These are phyloP conservation scores for Anthonomus grandis DNA, from an alignment of 1,140 invertebrate species.

Conservation along the genomic window DNA sequence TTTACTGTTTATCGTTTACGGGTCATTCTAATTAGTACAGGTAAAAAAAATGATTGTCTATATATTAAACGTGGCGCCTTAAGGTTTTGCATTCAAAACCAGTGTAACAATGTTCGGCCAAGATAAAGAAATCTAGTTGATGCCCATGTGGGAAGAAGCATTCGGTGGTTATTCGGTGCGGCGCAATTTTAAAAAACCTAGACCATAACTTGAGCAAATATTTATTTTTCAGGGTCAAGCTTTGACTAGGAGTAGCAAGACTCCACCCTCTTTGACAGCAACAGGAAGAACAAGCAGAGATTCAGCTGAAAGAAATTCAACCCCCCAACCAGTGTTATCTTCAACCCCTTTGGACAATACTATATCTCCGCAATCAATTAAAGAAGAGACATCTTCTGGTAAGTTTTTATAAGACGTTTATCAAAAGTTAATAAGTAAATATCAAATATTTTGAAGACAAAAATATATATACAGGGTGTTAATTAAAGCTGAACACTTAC, in stretches of 20 bases:
- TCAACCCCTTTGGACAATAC: conserved; percentile 52
- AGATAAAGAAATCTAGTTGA: too few relatives aligned
- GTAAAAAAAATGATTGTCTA: too few relatives aligned
- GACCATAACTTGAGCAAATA: conserved; percentile 2
- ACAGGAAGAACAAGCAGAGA: conserved; percentile 38
- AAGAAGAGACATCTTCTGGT: conserved; percentile 44
- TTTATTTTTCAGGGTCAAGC: conserved; percentile 58
- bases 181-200: neutral
- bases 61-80: too few relatives aligned
- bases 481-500: too few relatives aligned
- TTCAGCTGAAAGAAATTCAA: conserved; percentile 52
- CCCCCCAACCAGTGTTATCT: conserved; percentile 53
- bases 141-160: too few relatives aligned
- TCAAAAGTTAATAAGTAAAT: too few relatives aligned
- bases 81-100: too few relatives aligned
- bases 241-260: conserved; percentile 56
- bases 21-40: too few relatives aligned
- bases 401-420: conserved; percentile 22
- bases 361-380: conserved; percentile 47
- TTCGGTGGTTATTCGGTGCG: neutral
- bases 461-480: too few relatives aligned
- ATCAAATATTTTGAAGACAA: too few relatives aligned
- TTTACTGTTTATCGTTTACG: too few relatives aligned
- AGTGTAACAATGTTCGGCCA: too few relatives aligned
- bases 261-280: conserved; percentile 48